Conservation (phyloP, 1,140 invertebrate species). For the Halictus rubicundus region DNA sequence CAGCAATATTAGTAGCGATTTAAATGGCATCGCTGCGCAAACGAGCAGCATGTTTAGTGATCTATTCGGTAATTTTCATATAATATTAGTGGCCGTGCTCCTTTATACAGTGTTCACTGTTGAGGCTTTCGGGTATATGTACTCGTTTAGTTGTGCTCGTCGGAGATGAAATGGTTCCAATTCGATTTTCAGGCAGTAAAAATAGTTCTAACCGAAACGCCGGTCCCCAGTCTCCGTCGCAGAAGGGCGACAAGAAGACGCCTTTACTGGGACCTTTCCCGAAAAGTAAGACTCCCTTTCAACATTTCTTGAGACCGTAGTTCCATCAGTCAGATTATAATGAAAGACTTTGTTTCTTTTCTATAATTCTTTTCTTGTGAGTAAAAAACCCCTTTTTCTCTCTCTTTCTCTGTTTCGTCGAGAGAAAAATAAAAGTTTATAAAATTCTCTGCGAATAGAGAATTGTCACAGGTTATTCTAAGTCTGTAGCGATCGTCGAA, state of each 20-base stretch:
- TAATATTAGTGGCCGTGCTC: background rate
- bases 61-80: constrained; percentile 85
- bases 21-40: constrained; percentile 94
- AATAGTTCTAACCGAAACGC: constrained; percentile 75
- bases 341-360: no score
- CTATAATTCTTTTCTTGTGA: no score
- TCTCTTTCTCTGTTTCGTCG: no score
- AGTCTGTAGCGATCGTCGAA: no score
- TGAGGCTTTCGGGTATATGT: no score
- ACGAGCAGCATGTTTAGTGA: constrained; percentile 95
- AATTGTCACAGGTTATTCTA: no score
- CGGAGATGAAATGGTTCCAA: no score
- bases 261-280: constrained; percentile 89
- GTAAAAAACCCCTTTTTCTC: no score
- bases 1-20: constrained; percentile 92
- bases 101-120: no score
- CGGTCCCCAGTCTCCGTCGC: constrained; percentile 65
- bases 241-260: constrained; percentile 82
- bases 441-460: no score
- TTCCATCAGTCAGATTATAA: background rate
- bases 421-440: no score
- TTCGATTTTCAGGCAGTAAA: constrained; percentile 73
- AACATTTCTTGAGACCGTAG: background rate
- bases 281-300: constrained; percentile 77
- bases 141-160: no score